phyloP scores from a whole-genome alignment of 2,797 vertebrate species.

The Bufotes viridis region DNA sequence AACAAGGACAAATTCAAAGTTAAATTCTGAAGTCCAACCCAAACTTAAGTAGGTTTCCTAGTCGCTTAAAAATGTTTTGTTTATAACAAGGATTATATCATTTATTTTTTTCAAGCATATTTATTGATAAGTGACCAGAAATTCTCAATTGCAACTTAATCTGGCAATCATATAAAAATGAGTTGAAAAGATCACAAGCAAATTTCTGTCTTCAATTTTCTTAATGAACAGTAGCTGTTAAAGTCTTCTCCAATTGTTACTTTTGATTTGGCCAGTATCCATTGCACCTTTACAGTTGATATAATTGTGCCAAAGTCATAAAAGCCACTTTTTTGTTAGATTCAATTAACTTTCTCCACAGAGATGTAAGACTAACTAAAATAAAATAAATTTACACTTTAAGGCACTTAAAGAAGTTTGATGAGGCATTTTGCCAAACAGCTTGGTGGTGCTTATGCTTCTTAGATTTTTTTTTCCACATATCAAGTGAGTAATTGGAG shows the following conservation, averaged over 20 bases:
- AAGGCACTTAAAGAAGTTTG: conserved; percentile 44
- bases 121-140: neutral
- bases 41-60: neutral
- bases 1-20: neutral
- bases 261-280: conserved; percentile 20
- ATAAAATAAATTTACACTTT: conserved; percentile 40
- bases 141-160: conserved; percentile 52
- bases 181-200: conserved; percentile 24
- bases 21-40: neutral
- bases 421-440: conserved; percentile 41
- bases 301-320: conserved; percentile 38
- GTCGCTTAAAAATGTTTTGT: neutral
- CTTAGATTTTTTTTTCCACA: conserved; percentile 18
- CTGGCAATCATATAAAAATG: conserved; percentile 54
- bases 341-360: conserved; percentile 40
- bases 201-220: conserved; percentile 12
- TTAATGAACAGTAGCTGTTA: conserved; percentile 40
- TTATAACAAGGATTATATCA: neutral
- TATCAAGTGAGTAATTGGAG: conserved; percentile 51
- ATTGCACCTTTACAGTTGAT: conserved; percentile 26
- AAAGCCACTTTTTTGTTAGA: conserved; percentile 31
- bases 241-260: conserved; percentile 12
- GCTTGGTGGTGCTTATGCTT: conserved; percentile 42
- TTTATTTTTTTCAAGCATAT: neutral
- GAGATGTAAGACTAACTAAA: conserved; percentile 35